Evolutionary conservation across 2,888 invertebrate genomes (phyloP).

Genomic region (Drosophila imparisetae): DNA sequence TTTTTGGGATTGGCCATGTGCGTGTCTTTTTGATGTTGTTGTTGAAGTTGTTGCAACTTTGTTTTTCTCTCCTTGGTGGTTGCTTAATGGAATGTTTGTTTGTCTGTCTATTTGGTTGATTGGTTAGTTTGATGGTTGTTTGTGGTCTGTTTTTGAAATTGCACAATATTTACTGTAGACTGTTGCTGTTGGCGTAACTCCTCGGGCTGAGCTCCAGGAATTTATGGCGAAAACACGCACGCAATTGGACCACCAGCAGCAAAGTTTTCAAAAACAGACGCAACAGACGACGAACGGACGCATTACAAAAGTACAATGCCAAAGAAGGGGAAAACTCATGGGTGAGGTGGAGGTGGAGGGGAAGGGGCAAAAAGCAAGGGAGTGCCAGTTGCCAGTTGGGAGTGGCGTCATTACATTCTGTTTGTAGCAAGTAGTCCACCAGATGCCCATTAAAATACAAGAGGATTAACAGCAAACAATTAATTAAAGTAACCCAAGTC

Average conservation of each 20-base stretch:
- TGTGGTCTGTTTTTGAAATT: slow-evolving; percentile 34
- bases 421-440: not conserved
- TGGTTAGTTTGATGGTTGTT: slow-evolving; percentile 38
- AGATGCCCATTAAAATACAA: slow-evolving; percentile 26
- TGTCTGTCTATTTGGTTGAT: slow-evolving; percentile 27
- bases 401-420: slow-evolving; percentile 16
- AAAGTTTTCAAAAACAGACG: slow-evolving; percentile 20
- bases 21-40: slow-evolving; percentile 9
- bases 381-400: slow-evolving; percentile 28
- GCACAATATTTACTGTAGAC: slow-evolving; percentile 12
- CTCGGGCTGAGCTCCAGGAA: slow-evolving; percentile 42
- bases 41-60: slow-evolving; percentile 1
- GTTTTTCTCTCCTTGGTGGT: slow-evolving; percentile 8
- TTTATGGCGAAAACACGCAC: slow-evolving; percentile 65
- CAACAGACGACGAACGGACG: slow-evolving; percentile 18
- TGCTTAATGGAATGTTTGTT: slow-evolving; percentile 20
- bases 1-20: slow-evolving; percentile 12
- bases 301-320: slow-evolving; percentile 13
- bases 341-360: not conserved
- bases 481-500: slow-evolving; percentile 6
- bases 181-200: slow-evolving; percentile 18
- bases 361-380: slow-evolving; percentile 2
- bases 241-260: slow-evolving; percentile 45
- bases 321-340: not conserved
- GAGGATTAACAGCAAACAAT: slow-evolving; percentile 5